A percentile compares a stretch with the other conserved stretches of the same genome.
Conservation (phyloP, 2,797 vertebrate species). For the Champsocephalus gunnari region DNA sequence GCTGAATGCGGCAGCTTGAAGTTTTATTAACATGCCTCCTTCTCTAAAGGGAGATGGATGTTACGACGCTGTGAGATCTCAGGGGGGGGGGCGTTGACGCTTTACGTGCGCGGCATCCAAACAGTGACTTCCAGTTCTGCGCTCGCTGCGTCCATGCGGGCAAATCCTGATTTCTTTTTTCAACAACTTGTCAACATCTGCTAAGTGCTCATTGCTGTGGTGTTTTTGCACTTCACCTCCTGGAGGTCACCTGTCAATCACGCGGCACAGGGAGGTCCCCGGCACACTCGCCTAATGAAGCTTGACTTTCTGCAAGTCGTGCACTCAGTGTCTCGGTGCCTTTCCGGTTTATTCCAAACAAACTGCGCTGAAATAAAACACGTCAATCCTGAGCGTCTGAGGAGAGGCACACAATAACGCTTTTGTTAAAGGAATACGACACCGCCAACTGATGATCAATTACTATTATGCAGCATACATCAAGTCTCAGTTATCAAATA, state of each 20-base stretch:
- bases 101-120: conserved; percentile 32
- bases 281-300: conserved; percentile 1
- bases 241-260: conserved; percentile 66
- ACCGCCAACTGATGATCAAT: too few species aligned
- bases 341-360: conserved; percentile 30
- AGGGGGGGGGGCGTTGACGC: conserved; percentile 12
- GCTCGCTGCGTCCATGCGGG: background rate
- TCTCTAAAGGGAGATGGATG: conserved; percentile 20
- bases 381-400: background rate
- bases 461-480: too few species aligned
- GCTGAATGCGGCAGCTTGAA: conserved; percentile 43
- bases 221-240: conserved; percentile 61
- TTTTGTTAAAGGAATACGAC: background rate
- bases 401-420: background rate
- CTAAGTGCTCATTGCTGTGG: conserved; percentile 49
- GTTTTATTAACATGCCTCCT: conserved; percentile 53
- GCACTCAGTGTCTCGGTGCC: conserved; percentile 1
- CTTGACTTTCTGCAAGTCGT: background rate
- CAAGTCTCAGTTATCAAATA: too few species aligned
- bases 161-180: conserved; percentile 45
- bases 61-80: conserved; percentile 25
- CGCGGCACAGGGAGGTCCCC: conserved; percentile 23
- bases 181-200: conserved; percentile 61
- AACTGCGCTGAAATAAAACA: background rate
- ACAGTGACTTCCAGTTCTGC: conserved; percentile 32